These are phyloP conservation scores for Meganola albula DNA, from an alignment of 2,888 invertebrate genomes.

Conservation along the genomic window DNA sequence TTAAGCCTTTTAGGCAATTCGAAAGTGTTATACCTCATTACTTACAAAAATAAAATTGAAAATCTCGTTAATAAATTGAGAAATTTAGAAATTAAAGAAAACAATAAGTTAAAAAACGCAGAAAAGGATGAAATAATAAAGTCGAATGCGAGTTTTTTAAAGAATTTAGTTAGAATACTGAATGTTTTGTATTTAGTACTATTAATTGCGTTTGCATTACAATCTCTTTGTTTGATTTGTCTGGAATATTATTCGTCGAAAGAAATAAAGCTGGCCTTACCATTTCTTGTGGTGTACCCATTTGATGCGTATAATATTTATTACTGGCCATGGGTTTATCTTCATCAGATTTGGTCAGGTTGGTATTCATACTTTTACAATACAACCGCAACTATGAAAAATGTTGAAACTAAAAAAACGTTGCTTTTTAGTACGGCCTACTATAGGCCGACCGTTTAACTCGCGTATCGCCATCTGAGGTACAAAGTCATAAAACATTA, in stretches of 20 bases:
- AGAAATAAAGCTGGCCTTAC: neutral
- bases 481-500: no score
- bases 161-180: neutral
- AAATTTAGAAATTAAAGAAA: neutral
- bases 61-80: constrained; percentile 3
- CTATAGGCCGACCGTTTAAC: no score
- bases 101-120: neutral
- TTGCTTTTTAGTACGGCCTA: no score
- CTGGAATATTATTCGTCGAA: neutral
- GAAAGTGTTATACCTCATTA: neutral
- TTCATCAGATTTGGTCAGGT: neutral
- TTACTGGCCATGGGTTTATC: neutral
- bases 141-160: neutral
- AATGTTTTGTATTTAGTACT: constrained; percentile 2
- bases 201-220: neutral
- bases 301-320: constrained; percentile 1
- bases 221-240: neutral
- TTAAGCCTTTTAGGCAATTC: constrained; percentile 18
- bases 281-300: constrained; percentile 1
- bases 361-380: no score
- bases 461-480: no score
- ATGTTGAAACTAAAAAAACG: no score
- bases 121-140: neutral
- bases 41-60: neutral
- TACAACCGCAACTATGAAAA: no score